Evolutionary conservation across 2,888 invertebrate genomes (phyloP), one percentile per base, ranked within the genome.

Genomic region (Crepidodera aurea): DNA sequence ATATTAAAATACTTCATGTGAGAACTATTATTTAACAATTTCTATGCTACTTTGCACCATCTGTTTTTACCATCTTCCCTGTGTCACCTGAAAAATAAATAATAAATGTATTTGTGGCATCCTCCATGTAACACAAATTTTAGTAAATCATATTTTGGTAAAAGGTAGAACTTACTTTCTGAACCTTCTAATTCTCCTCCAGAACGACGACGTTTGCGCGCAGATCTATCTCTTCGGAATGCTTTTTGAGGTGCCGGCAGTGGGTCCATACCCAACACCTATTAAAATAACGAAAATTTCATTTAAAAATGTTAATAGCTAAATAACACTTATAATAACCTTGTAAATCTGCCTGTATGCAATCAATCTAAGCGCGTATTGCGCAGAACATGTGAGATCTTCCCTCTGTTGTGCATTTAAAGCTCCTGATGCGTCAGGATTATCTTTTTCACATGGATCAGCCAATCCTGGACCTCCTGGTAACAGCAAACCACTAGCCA

Each of bases 371-470:
- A 99, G 85, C 66, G 96, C 96, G 81, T 95, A 93, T 80, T 98
- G 98, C 39, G 98, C 97, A 59, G 94, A 95, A 19, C 95, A 93
- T 2, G 98, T 98, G 73, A 99, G 88, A 82, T 98, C 97, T 82
- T 98, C 98, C 66, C 97, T 88, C 78, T 97, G 94, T 80, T 97
- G 97, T 40, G 92, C 89, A 15, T 92, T 89, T 75, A 98, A 84
- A 64, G 88, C 89, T 12, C 88, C 89, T 56, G 96, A 86, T n/a
- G 96, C 96, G 83, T 99, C 98, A 67, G 81, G 81, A 48, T 77
- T 81, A 58, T 98, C 97, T 82, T 97, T 98, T 83, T 99, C 98
- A 82, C 99, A 99, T 3, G 98, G 98, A 86, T 99, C 99, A 34
- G 93, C 84, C 62, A 99, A 84, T 62, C 98, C 98, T 62, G 96